Evolutionary conservation across 2,113 vertebrate genomes (phyloP).

Genomic region (Prunella fulvescens): DNA sequence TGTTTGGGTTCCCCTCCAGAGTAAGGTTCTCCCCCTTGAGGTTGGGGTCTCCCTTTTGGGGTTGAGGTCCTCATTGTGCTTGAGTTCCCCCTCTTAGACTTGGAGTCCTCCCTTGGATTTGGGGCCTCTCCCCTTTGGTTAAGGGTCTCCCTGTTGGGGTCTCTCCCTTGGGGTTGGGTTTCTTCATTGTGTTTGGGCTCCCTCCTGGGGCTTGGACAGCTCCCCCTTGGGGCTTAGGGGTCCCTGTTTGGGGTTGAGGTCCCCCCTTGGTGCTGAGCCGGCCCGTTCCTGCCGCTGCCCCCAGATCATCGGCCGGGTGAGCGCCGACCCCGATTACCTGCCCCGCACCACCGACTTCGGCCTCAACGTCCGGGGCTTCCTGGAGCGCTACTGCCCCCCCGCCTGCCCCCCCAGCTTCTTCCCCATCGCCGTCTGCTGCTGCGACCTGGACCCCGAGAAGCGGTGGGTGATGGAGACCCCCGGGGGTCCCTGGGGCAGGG

Average conservation of each 20-base stretch:
- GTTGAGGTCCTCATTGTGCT: neutral
- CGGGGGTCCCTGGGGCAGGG: neutral
- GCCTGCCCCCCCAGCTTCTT: constrained; percentile 90
- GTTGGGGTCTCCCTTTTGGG: neutral
- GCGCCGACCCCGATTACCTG: constrained; percentile 94
- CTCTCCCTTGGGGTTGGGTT: neutral
- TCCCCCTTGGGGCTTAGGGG: neutral
- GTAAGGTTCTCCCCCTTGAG: neutral
- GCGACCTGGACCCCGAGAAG: constrained; percentile 93
- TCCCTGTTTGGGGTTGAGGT: neutral
- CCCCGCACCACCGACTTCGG: constrained; percentile 92
- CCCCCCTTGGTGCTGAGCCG: neutral
- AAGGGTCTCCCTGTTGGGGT: neutral
- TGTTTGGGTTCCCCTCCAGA: neutral
- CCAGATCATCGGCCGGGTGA: constrained; percentile 95
- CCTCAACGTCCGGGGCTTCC: constrained; percentile 89
- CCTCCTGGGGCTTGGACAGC: neutral
- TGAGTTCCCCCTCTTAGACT: neutral
- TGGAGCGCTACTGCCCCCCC: constrained; percentile 89
- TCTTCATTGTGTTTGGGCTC: neutral
- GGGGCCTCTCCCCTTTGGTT: neutral
- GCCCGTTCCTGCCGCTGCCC: rapidly evolving
- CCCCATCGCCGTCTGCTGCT: constrained; percentile 90
- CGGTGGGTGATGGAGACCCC: constrained; percentile 70
- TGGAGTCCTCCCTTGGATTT: neutral